Percentiles rank a stretch among this genome's conserved stretches.
Evolutionary conservation across 2,888 invertebrate species (phyloP).

Genomic region (Drosophila falleni): DNA sequence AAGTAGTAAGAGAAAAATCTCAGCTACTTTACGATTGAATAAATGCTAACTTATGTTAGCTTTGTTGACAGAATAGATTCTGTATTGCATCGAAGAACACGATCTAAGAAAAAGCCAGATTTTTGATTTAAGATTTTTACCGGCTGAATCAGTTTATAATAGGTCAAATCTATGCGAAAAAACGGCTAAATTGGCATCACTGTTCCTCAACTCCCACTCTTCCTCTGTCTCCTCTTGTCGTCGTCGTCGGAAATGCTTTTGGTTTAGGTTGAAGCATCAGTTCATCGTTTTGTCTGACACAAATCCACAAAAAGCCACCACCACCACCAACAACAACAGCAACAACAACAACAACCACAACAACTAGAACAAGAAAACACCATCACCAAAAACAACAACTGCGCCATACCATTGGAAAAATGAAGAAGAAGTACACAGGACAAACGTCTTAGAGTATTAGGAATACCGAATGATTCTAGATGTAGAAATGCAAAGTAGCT

Average conservation of each 20-base stretch:
- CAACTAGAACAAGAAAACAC: conserved; percentile 45
- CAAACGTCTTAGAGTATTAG: conserved; percentile 12
- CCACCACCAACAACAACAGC: conserved; percentile 46
- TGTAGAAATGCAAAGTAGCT: conserved; percentile 1
- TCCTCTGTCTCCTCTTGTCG: conserved; percentile 1
- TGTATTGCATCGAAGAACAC: no score
- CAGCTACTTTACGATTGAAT: no score
- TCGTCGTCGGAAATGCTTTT: conserved; percentile 27
- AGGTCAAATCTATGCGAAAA: no score
- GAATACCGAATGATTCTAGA: conserved; percentile 2
- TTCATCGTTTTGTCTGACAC: conserved; percentile 54
- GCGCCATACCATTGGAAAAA: conserved; percentile 82
- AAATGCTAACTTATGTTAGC: no score
- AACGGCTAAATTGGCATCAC: no score
- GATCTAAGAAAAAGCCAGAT: no score
- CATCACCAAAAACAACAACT: conserved; percentile 59
- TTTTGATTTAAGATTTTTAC: no score
- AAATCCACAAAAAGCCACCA: conserved; percentile 42
- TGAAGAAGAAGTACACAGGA: background rate
- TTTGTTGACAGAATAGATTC: no score
- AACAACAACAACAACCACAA: conserved; percentile 46
- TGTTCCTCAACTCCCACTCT: background rate
- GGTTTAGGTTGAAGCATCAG: conserved; percentile 35
- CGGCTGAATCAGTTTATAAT: no score
- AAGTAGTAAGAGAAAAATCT: no score